These are phyloP conservation scores for Tetraneura akinire DNA, from an alignment of 1,140 invertebrate genomes.

Conservation along the genomic window DNA sequence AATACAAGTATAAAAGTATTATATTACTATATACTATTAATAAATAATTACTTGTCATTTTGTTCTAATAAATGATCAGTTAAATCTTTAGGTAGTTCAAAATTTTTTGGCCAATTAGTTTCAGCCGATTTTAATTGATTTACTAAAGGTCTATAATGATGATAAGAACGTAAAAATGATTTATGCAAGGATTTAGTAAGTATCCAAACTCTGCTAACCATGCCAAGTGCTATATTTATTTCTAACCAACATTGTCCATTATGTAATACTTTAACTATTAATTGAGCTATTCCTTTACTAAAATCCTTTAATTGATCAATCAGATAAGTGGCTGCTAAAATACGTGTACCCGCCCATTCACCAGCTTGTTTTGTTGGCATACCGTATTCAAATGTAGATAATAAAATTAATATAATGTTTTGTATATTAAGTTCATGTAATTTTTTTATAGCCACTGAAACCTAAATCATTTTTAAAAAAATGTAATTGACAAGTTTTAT, in stretches of 20 bases:
- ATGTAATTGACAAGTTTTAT: not conserved
- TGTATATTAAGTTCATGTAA: conserved; percentile 2
- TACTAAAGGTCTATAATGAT: not conserved
- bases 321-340: not conserved
- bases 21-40: not conserved
- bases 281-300: conserved; percentile 17
- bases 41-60: not conserved
- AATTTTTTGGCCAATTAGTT: not conserved
- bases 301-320: conserved; percentile 16
- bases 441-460: conserved; percentile 24
- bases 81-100: conserved; percentile 8
- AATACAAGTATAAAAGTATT: too few species aligned
- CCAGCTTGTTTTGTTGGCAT: conserved; percentile 20
- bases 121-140: conserved; percentile 6
- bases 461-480: conserved; percentile 2
- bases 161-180: not conserved
- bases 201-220: conserved; percentile 45
- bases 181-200: conserved; percentile 12
- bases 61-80: not conserved
- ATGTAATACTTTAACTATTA: conserved; percentile 23
- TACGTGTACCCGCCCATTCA: conserved; percentile 11
- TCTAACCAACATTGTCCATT: conserved; percentile 41
- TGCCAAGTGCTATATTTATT: conserved; percentile 40
- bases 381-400: conserved; percentile 15
- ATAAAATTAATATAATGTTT: not conserved